Conservation (phyloP, 2,888 invertebrate species). For the Beris morrisii region DNA sequence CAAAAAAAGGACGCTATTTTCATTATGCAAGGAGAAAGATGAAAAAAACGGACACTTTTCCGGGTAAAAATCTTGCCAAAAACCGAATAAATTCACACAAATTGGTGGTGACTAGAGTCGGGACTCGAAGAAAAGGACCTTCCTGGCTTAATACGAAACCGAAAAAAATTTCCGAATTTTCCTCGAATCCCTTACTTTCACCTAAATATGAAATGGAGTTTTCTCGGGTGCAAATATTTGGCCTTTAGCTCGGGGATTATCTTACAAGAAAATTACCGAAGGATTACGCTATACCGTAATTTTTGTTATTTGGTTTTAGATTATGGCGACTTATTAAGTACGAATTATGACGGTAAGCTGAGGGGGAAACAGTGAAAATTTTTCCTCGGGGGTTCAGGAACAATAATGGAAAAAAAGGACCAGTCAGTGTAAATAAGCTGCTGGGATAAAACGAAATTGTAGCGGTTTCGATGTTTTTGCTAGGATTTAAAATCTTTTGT, state of each 20-base stretch:
- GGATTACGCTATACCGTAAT: neutral
- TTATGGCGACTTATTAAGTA: slow-evolving; percentile 15
- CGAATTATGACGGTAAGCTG: neutral
- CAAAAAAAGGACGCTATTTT: too few species aligned
- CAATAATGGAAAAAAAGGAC: neutral
- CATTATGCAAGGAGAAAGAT: too few species aligned
- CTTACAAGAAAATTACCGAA: slow-evolving; percentile 5
- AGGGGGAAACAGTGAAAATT: neutral
- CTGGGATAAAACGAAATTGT: too few species aligned
- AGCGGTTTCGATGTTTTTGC: too few species aligned
- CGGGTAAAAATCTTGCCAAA: neutral
- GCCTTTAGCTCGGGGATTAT: neutral
- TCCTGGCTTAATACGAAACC: neutral
- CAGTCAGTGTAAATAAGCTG: too few species aligned
- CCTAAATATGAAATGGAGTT: neutral
- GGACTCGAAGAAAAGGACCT: neutral
- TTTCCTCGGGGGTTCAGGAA: neutral
- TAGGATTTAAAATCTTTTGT: too few species aligned
- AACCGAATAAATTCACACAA: slow-evolving; percentile 4
- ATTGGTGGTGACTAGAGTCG: neutral
- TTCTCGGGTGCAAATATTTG: slow-evolving; percentile 7
- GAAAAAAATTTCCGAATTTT: neutral
- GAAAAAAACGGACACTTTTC: too few species aligned
- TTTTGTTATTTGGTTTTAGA: slow-evolving; percentile 7
- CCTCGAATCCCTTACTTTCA: neutral